Conservation (phyloP, 2,113 vertebrate genomes). For the Tringa solitaria region DNA sequence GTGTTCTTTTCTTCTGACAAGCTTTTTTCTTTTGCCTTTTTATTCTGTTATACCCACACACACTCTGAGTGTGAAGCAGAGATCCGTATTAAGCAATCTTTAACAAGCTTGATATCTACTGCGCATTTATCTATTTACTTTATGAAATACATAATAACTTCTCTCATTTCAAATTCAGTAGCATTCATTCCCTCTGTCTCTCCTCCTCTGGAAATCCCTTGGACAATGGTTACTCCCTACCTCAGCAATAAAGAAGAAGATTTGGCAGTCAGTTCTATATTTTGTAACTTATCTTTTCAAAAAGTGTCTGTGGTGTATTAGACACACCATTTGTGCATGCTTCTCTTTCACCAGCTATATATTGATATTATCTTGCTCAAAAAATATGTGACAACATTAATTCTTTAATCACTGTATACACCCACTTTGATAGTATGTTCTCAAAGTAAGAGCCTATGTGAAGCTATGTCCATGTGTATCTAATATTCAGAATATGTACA, state of each 20-base stretch:
- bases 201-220: not conserved
- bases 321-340: not conserved
- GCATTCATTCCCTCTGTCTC: not conserved
- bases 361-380: not conserved
- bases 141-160: not conserved
- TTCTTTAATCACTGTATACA: not conserved
- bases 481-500: not conserved
- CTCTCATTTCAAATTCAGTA: not conserved
- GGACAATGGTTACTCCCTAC: not conserved
- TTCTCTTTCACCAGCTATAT: not conserved
- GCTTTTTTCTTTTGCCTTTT: not conserved
- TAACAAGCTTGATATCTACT: not conserved
- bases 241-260: not conserved
- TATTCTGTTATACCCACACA: not conserved
- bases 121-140: not conserved
- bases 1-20: not conserved
- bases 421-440: too few species aligned
- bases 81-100: not conserved
- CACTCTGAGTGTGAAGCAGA: not conserved
- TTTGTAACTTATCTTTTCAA: not conserved
- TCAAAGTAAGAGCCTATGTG: too few species aligned
- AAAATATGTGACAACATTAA: not conserved
- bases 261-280: not conserved
- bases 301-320: not conserved
- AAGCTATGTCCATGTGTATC: too few species aligned